Evolutionary conservation across 1,140 invertebrate genomes (phyloP).

Genomic region (Nasonia vitripennis): DNA sequence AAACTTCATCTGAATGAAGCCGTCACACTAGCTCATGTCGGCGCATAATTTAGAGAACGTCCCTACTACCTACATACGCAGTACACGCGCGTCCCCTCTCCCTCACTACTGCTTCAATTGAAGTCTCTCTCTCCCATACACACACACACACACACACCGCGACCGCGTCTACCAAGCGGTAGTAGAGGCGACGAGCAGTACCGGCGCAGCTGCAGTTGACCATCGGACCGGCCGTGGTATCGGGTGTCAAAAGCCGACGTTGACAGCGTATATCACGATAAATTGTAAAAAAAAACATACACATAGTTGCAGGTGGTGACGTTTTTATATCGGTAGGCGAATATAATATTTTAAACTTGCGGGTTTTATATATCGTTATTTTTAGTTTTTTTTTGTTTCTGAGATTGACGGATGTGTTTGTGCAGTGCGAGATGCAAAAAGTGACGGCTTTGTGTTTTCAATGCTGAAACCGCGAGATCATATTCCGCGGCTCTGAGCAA

Average conservation of each 20-base stretch:
- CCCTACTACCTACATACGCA: background rate
- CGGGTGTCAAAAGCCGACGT: background rate
- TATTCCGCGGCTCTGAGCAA: too few species aligned
- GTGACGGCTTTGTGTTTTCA: too few species aligned
- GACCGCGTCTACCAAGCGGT: background rate
- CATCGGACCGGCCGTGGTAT: background rate
- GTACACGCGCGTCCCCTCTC: background rate
- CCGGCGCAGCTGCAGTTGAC: background rate
- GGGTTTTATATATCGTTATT: too few species aligned
- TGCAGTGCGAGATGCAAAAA: too few species aligned
- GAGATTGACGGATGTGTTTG: too few species aligned
- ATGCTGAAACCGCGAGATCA: too few species aligned
- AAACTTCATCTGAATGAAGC: too few species aligned
- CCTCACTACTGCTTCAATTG: background rate
- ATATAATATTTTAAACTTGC: too few species aligned
- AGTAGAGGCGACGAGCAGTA: background rate
- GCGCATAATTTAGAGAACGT: background rate
- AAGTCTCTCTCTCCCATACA: background rate
- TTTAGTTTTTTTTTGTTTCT: too few species aligned
- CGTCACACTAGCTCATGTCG: background rate
- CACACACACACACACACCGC: background rate
- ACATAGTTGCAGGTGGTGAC: too few species aligned
- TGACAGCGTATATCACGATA: too few species aligned
- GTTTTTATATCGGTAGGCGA: too few species aligned
- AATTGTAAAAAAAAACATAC: background rate